Evolutionary conservation across 2,797 vertebrate species (phyloP).

Genomic region (Cygnus olor): DNA sequence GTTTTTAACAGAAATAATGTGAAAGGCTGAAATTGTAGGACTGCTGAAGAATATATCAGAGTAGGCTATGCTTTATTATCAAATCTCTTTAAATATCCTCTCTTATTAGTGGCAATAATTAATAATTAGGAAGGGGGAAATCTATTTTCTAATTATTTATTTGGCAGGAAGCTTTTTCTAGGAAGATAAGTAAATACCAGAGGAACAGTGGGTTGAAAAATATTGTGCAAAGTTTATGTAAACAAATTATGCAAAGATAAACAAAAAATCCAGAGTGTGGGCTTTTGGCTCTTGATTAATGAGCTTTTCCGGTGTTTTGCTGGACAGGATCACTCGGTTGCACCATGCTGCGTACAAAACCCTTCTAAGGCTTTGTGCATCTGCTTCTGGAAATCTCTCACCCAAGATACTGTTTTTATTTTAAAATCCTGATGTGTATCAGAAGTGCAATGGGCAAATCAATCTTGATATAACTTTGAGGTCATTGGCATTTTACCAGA

Average conservation of each 20-base stretch:
- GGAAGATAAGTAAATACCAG: conserved; percentile 58
- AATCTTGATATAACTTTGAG: neutral
- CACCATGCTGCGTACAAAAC: conserved; percentile 44
- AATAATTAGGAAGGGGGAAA: conserved; percentile 44
- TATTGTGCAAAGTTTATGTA: conserved; percentile 56
- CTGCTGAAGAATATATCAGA: neutral
- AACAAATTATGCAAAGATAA: conserved; percentile 52
- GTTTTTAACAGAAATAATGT: neutral
- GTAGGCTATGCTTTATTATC: neutral
- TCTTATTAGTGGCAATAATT: conserved; percentile 5
- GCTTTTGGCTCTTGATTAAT: conserved; percentile 53
- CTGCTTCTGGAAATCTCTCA: conserved; percentile 55
- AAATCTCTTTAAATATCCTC: conserved; percentile 1
- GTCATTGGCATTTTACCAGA: conserved; percentile 11
- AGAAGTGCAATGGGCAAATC: conserved; percentile 12
- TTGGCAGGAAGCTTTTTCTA: conserved; percentile 51
- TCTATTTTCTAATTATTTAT: conserved; percentile 43
- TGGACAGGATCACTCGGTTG: conserved; percentile 28
- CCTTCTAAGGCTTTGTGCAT: conserved; percentile 31
- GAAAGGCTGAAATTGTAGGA: neutral
- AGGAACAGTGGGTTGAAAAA: conserved; percentile 43
- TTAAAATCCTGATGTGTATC: conserved; percentile 38
- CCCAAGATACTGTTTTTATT: conserved; percentile 49
- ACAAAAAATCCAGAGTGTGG: conserved; percentile 23
- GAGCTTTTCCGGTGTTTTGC: conserved; percentile 51